Evolutionary conservation across 2,797 vertebrate genomes (phyloP).

Genomic region (Scolopax bukidnonensis): DNA sequence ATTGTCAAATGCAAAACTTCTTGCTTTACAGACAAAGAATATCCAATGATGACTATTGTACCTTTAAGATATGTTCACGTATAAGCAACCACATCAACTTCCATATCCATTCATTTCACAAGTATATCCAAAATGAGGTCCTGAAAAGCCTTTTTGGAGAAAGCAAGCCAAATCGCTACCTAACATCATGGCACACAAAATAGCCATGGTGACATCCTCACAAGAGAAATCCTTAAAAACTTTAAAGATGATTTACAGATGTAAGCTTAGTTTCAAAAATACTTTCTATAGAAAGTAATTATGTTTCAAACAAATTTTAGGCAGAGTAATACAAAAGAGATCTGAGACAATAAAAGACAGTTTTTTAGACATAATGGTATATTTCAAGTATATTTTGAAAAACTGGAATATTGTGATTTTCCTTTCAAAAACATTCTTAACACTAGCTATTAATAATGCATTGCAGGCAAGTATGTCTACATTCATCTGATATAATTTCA

Average conservation of each 20-base stretch:
- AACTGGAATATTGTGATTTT: not conserved
- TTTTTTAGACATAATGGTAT: not conserved
- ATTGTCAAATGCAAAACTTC: not conserved
- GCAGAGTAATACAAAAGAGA: not conserved
- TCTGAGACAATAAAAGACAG: not conserved
- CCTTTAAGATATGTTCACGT: not conserved
- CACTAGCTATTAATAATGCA: not conserved
- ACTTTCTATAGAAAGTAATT: not conserved
- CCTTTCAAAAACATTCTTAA: not conserved
- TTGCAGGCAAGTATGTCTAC: not conserved
- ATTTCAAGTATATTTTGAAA: not conserved
- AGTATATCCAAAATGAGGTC: not conserved
- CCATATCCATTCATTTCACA: not conserved
- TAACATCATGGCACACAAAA: not conserved
- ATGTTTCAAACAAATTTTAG: not conserved
- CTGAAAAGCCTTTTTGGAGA: not conserved
- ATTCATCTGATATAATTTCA: not conserved
- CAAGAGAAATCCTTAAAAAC: not conserved
- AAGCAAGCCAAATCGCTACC: not conserved
- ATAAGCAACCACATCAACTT: not conserved
- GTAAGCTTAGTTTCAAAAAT: not conserved
- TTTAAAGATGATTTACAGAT: not conserved
- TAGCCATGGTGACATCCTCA: not conserved
- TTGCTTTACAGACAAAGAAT: not conserved
- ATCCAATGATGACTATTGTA: not conserved